Percentiles rank a stretch among this genome's conserved stretches.
phyloP scores from a whole-genome alignment of 2,888 invertebrate species.

The Subacronicta megacephala region DNA sequence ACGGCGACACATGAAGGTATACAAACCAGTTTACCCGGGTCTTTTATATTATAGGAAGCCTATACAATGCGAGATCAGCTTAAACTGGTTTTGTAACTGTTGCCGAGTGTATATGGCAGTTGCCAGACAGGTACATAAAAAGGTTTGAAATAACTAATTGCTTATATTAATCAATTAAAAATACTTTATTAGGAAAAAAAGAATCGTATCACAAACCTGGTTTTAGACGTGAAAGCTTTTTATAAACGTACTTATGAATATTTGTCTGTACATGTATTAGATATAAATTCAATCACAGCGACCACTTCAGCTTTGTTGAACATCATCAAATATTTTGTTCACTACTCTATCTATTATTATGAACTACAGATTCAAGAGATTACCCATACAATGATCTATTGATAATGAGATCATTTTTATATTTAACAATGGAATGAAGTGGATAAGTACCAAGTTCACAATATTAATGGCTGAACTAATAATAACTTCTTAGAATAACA shows the following conservation, averaged over 20 bases:
- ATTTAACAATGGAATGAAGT: constrained; percentile 47
- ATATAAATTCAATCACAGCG: constrained; percentile 55
- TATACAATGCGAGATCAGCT: too few relatives aligned
- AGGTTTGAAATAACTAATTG: constrained; percentile 13
- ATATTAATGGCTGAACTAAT: constrained; percentile 29
- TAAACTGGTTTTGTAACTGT: too few relatives aligned
- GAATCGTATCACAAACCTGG: constrained; percentile 37
- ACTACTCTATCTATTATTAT: constrained; percentile 36
- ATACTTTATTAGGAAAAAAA: constrained; percentile 48
- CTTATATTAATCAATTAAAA: not conserved
- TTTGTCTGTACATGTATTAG: constrained; percentile 27
- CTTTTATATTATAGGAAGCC: too few relatives aligned
- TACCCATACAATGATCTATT: constrained; percentile 50
- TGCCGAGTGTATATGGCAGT: too few relatives aligned
- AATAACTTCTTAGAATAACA: constrained; percentile 7
- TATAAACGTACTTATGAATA: constrained; percentile 34
- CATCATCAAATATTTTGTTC: constrained; percentile 43
- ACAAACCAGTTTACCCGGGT: too few relatives aligned
- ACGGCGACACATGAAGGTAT: too few relatives aligned
- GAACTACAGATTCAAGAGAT: constrained; percentile 35
- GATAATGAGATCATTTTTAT: constrained; percentile 53
- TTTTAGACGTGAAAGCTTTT: constrained; percentile 36
- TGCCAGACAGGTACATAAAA: not conserved
- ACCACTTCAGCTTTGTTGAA: constrained; percentile 57
- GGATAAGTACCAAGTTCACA: constrained; percentile 27